Conservation (phyloP, 2,888 invertebrate species). For the Parelbella ahira region DNA sequence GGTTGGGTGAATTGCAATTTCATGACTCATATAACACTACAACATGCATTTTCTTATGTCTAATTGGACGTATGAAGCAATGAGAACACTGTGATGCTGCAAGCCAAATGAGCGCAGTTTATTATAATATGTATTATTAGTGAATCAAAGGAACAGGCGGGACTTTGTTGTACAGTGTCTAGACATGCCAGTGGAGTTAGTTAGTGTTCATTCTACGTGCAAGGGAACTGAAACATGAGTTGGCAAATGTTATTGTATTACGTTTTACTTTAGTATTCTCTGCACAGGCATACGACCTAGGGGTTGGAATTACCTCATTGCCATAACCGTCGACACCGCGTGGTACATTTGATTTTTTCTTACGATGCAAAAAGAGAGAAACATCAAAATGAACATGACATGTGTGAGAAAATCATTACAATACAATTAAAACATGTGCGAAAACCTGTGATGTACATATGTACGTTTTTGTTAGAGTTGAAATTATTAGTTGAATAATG, state of each 20-base stretch:
- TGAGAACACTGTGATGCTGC: slow-evolving; percentile 1
- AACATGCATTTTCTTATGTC: slow-evolving; percentile 5
- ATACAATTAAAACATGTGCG: slow-evolving; percentile 25
- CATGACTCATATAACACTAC: neutral
- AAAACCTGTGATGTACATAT: slow-evolving; percentile 28
- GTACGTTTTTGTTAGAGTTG: neutral
- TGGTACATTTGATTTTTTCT: slow-evolving; percentile 97
- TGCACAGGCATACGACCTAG: slow-evolving; percentile 66
- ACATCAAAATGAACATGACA: slow-evolving; percentile 74
- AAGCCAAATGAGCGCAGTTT: slow-evolving; percentile 6
- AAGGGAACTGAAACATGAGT: slow-evolving; percentile 5
- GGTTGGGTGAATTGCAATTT: slow-evolving; percentile 3
- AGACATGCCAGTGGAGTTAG: slow-evolving; percentile 17
- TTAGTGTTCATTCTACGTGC: slow-evolving; percentile 17
- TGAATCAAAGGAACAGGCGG: slow-evolving; percentile 2
- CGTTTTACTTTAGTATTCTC: slow-evolving; percentile 39
- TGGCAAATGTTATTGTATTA: slow-evolving; percentile 17
- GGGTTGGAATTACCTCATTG: slow-evolving; percentile 89
- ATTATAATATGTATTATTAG: neutral
- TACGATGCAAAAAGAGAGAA: slow-evolving; percentile 82
- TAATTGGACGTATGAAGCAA: neutral
- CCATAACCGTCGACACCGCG: slow-evolving; percentile 96
- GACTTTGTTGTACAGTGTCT: slow-evolving; percentile 2
- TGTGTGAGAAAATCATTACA: slow-evolving; percentile 41
- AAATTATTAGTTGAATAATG: slow-evolving; percentile 4